phyloP scores from a whole-genome alignment of 1,140 invertebrate species.

The Aphaenogaster floridana region DNA sequence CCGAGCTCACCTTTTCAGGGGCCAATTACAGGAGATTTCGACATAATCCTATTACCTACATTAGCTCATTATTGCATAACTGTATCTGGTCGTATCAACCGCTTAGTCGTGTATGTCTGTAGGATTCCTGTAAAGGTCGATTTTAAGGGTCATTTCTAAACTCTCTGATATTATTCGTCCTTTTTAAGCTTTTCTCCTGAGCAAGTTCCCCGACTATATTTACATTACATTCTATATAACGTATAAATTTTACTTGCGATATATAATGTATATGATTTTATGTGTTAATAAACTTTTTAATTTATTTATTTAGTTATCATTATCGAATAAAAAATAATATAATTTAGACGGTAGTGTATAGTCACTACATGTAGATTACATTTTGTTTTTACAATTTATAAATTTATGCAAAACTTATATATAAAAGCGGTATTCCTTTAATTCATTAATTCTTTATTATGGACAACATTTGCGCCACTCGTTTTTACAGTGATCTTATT shows the following conservation, averaged over 20 bases:
- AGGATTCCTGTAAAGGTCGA: slow-evolving; percentile 65
- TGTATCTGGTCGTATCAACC: slow-evolving; percentile 66
- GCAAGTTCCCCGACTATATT: background rate
- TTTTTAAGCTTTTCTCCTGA: background rate
- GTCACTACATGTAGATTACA: background rate
- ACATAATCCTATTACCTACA: slow-evolving; percentile 85
- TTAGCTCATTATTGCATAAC: slow-evolving; percentile 85
- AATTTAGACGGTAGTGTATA: background rate
- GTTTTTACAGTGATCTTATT: background rate
- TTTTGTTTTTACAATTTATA: background rate
- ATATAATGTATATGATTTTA: background rate
- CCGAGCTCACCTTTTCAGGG: slow-evolving; percentile 84
- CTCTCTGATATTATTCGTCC: slow-evolving; percentile 10
- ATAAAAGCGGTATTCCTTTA: background rate
- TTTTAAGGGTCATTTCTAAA: slow-evolving; percentile 55
- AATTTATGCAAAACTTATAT: background rate
- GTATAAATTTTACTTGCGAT: background rate
- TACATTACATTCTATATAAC: background rate
- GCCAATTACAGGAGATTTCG: slow-evolving; percentile 85
- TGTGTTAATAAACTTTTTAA: slow-evolving; percentile 13
- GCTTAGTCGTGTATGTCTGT: slow-evolving; percentile 53
- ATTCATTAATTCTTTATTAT: background rate
- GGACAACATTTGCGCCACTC: background rate
- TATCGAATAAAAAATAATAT: background rate
- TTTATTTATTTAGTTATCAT: background rate